Evolutionary conservation across 2,797 vertebrate species (phyloP).

Genomic region (Otus scops): DNA sequence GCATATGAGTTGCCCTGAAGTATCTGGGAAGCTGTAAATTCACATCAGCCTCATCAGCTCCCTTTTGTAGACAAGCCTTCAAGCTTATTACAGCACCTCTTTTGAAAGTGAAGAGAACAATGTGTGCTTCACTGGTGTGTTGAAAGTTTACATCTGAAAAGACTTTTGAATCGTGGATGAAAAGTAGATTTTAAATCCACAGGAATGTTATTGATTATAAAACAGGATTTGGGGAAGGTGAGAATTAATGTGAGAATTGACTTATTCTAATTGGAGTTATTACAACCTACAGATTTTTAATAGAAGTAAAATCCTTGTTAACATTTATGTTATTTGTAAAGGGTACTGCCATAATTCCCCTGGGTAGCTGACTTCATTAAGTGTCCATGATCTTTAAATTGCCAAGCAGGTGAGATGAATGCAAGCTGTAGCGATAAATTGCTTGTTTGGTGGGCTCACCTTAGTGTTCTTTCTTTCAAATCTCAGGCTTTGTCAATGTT

Average conservation of each 20-base stretch:
- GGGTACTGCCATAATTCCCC: background rate
- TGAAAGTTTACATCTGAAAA: background rate
- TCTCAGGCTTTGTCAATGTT: constrained; percentile 30
- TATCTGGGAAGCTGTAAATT: background rate
- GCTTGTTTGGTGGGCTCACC: background rate
- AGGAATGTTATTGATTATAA: background rate
- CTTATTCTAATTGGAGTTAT: background rate
- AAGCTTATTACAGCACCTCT: background rate
- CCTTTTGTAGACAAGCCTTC: background rate
- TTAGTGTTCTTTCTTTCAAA: constrained; percentile 23
- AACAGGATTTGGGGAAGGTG: background rate
- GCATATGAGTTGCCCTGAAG: background rate
- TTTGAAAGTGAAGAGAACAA: background rate
- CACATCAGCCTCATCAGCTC: background rate
- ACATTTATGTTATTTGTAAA: constrained; percentile 40
- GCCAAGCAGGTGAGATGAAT: background rate
- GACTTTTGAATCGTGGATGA: background rate
- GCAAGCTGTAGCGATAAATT: background rate
- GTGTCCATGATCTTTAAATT: constrained; percentile 8
- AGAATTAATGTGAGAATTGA: background rate
- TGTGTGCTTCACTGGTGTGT: background rate
- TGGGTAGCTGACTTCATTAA: background rate
- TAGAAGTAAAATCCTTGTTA: background rate
- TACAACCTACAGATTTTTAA: background rate
- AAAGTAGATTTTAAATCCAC: background rate